Evolutionary conservation across 2,113 vertebrate genomes (phyloP), one percentile per base, ranked within the genome.

Genomic region (Corydoras maculifer): DNA sequence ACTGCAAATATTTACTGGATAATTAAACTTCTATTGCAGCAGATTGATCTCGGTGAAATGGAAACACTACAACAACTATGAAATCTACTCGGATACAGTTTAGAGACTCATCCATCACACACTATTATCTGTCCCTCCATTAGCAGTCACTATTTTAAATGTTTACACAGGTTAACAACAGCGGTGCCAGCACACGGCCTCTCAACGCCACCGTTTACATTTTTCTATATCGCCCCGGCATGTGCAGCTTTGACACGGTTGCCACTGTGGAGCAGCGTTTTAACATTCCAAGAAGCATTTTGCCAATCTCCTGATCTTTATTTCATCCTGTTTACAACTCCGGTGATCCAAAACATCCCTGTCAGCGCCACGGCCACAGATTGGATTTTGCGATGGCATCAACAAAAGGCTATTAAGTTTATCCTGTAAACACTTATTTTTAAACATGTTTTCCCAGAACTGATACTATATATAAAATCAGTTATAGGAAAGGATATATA

Each of bases 171-270:
- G 8, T 53, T 60, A n/a, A 66, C 51, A 73, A 35, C 43, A 73
- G 13, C 14, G 58, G 65, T 61, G 58, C 9, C 59, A 49, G 58
- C 50, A 32, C 53, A 53, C 64, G 15, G 15, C 9, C 59, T 54
- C 30, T 4, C 57, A 65, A 18, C 18, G 18, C 18, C 18, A 61
- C 32, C 8, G 68, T 78, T 78, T 78, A 75, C 68, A 75, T 75
- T 78, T 60, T 68, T 62, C 53, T 62, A 70, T 32, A 32, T 8
- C 25, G 67, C 29, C 49, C 31, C 59, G 59, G 35, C 15, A 53
- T 69, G 58, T 65, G 51, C 48, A 49, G 70, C 31, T 69, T 9
- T 58, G 62, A 62, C 3, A 4, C 10, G 35, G 58, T 65, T 11
- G n/a, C 29, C 55, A 31, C 15, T 35, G 25, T 30, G 25, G 4